Evolutionary conservation across 1,140 invertebrate species (phyloP), one percentile per base, ranked within the genome.

Genomic region (Cardiocondyla obscurior): DNA sequence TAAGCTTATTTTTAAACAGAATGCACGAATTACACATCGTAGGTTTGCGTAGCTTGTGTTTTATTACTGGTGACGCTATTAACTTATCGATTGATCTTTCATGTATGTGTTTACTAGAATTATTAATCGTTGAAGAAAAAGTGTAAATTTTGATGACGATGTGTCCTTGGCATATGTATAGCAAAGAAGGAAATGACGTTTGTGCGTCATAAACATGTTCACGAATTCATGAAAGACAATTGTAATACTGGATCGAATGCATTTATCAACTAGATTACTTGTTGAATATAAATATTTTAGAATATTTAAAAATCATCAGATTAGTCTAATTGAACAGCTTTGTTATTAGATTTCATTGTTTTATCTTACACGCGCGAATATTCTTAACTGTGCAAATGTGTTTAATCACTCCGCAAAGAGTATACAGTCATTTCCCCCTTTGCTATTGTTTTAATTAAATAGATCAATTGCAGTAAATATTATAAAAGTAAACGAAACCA

Each of bases 41-140:
- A 57, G 14, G 51, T 70, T 77, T 73, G 51, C 1, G 28, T 28
- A 69, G 22, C 25, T 36, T 30, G 39, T 49, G n/a, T 81, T 81
- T 74, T 69, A 51, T 57, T 73, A 8, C 30, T 74, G 49, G 42
- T 36, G 25, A 65, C 25, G 33, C 39, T 49, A n/a, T 36, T 39
- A 5, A 28, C 1, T 33, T 70, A 62, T 30, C 33, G 14, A 60
- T 83, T 62, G 51, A 55, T 28, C 84, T 84, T 88, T 84, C 84
- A 42, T 86, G 82, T 86, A 86, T 42, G 88, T 87, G 85, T 57
- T 55, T 25, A 46, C 46, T 87, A 86, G 67, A 84, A 81, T 84
- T 69, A 81, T 87, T 86, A 79, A 87, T 84, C 22, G 25, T 83
- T 73, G 51, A 73, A 58, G 65, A 44, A 67, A 69, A 42, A 81